phyloP scores from a whole-genome alignment of 2,888 invertebrate genomes.

The Oasisia sp. region DNA sequence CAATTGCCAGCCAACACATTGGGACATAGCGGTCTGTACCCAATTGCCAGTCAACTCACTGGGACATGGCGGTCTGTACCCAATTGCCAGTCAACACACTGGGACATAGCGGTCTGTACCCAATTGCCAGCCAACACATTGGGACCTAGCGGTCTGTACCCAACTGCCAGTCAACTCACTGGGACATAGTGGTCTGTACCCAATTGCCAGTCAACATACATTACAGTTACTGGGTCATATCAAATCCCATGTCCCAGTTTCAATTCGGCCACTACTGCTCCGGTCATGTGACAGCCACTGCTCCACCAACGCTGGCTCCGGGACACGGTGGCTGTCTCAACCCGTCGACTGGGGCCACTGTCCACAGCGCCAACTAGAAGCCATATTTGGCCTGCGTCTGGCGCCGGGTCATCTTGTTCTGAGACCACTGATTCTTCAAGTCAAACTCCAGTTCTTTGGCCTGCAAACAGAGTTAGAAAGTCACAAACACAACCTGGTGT shows the following conservation, averaged over 20 bases:
- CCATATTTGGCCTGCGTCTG: constrained; percentile 47
- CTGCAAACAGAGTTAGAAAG: constrained; percentile 55
- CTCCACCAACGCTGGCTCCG: not conserved
- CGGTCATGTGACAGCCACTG: not conserved
- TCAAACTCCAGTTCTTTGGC: constrained; percentile 95
- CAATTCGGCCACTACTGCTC: not conserved
- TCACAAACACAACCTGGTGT: no score
- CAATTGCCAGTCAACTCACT: not conserved
- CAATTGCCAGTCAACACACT: no score
- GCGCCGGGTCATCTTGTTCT: constrained; percentile 76
- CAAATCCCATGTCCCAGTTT: no score
- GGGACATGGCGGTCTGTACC: not conserved
- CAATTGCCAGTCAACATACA: not conserved
- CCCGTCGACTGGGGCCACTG: not conserved
- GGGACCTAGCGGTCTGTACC: not conserved
- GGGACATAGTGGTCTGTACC: not conserved
- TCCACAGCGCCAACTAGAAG: constrained; percentile 34
- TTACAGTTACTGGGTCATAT: no score
- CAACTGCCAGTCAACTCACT: not conserved
- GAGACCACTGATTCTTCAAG: constrained; percentile 92
- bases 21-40: not conserved
- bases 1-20: no score
- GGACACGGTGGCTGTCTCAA: not conserved
- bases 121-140: no score
- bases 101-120: no score